Evolutionary conservation across 2,113 vertebrate genomes (phyloP).

Genomic region (Vulpes lagopus): DNA sequence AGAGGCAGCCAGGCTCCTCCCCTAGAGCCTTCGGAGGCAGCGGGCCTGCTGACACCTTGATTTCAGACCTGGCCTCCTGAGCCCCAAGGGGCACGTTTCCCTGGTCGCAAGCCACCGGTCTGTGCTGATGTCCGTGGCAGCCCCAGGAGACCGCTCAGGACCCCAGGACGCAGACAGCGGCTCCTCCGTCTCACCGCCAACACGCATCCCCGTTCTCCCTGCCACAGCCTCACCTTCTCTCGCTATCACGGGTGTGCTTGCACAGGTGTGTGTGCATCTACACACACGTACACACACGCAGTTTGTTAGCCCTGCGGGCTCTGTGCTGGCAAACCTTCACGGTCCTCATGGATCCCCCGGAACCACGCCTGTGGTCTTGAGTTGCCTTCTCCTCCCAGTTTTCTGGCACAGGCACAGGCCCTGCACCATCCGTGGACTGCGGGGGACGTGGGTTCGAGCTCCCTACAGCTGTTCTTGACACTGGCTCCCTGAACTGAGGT

Average conservation of each 20-base stretch:
- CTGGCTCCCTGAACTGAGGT: background rate
- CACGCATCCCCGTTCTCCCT: accelerated
- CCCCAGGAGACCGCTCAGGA: background rate
- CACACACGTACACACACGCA: background rate
- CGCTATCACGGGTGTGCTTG: background rate
- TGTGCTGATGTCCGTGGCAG: background rate
- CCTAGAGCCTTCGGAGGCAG: background rate
- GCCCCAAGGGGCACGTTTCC: background rate
- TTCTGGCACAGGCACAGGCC: background rate
- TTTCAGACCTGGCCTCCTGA: background rate
- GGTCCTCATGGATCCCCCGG: background rate
- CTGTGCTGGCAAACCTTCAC: background rate
- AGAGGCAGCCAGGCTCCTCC: background rate
- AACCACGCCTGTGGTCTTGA: background rate
- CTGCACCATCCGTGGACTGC: background rate
- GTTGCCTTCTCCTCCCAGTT: background rate
- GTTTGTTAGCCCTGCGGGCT: background rate
- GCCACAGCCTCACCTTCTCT: background rate
- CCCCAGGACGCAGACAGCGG: accelerated
- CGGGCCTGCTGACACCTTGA: background rate
- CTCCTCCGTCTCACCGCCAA: background rate
- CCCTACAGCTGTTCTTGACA: background rate
- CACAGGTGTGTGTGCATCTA: background rate
- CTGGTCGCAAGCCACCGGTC: background rate
- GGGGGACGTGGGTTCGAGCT: background rate